Evolutionary conservation across 2,888 invertebrate genomes (phyloP).

Genomic region (Campoplex nolae): DNA sequence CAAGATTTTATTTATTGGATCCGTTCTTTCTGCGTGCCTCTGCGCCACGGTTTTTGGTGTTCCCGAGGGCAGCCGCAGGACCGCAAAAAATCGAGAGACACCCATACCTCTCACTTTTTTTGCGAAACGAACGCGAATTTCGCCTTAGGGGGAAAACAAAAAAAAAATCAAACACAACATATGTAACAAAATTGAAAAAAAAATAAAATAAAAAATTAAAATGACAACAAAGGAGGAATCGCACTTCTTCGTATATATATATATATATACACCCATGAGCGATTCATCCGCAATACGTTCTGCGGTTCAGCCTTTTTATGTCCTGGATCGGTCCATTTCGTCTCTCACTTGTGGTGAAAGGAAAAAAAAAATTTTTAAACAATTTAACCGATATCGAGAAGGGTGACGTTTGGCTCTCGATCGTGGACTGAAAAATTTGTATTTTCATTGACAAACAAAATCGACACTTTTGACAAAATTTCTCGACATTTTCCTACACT

Average conservation of each 20-base stretch:
- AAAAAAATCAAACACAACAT: neutral
- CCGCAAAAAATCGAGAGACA: slow-evolving; percentile 68
- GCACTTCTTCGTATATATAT: slow-evolving; percentile 71
- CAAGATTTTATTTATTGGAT: slow-evolving; percentile 79
- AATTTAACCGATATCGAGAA: slow-evolving; percentile 7
- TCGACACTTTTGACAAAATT: neutral
- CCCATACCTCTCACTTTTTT: slow-evolving; percentile 61
- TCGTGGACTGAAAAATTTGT: neutral
- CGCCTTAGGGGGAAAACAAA: slow-evolving; percentile 60
- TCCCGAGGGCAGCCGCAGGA: slow-evolving; percentile 67
- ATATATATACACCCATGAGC: slow-evolving; percentile 71
- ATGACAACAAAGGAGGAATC: slow-evolving; percentile 64
- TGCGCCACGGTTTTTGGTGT: slow-evolving; percentile 65
- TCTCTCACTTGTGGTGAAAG: neutral
- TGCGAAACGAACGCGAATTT: slow-evolving; percentile 64
- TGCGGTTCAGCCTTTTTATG: slow-evolving; percentile 73
- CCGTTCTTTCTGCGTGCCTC: slow-evolving; percentile 69
- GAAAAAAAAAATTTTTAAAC: slow-evolving; percentile 6
- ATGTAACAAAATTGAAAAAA: neutral
- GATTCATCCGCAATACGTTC: slow-evolving; percentile 78
- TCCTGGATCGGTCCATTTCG: slow-evolving; percentile 34
- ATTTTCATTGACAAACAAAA: neutral
- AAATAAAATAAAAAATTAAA: slow-evolving; percentile 11
- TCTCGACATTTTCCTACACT: neutral
- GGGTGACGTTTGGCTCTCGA: neutral